Evolutionary conservation across 35 echinoderm and acorn worm genomes (phyloP).

Genomic region (Heliocidaris tuberculata): DNA sequence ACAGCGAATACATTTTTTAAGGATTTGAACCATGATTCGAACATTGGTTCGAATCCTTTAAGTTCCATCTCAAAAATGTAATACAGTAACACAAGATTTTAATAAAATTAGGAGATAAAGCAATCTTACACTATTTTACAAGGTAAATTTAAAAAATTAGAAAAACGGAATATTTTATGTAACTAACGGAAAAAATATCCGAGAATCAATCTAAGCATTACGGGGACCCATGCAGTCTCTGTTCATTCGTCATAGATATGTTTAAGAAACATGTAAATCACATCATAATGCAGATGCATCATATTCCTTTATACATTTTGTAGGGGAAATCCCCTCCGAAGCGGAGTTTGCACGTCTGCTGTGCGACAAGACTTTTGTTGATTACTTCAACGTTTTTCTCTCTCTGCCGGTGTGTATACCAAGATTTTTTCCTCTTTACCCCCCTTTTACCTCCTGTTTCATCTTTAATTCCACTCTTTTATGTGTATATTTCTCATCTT

Average conservation of each 20-base stretch:
- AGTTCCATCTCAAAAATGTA: background rate
- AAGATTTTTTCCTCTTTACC: no score
- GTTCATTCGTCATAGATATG: background rate
- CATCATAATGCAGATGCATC: no score
- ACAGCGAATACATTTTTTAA: background rate
- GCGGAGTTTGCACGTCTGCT: slow-evolving; percentile 87
- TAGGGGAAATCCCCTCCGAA: slow-evolving; percentile 90
- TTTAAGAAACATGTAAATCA: no score
- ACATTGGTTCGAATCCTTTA: background rate
- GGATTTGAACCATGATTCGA: background rate
- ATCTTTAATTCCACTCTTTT: no score
- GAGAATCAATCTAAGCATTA: no score
- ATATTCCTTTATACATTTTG: background rate
- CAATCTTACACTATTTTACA: no score
- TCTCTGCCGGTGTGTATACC: slow-evolving; percentile 80
- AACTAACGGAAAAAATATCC: no score
- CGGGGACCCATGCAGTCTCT: no score
- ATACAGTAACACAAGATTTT: no score
- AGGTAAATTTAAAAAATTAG: background rate
- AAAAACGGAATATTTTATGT: background rate
- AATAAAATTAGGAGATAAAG: no score
- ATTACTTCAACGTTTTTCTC: slow-evolving; percentile 94
- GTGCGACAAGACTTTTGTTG: slow-evolving; percentile 93
- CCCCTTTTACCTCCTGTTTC: no score
- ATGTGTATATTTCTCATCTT: no score